A percentile compares a stretch with the other conserved stretches of the same genome.
These are phyloP conservation scores for Xestia rhomboidea DNA, from an alignment of 2,888 invertebrate genomes.

Conservation along the genomic window DNA sequence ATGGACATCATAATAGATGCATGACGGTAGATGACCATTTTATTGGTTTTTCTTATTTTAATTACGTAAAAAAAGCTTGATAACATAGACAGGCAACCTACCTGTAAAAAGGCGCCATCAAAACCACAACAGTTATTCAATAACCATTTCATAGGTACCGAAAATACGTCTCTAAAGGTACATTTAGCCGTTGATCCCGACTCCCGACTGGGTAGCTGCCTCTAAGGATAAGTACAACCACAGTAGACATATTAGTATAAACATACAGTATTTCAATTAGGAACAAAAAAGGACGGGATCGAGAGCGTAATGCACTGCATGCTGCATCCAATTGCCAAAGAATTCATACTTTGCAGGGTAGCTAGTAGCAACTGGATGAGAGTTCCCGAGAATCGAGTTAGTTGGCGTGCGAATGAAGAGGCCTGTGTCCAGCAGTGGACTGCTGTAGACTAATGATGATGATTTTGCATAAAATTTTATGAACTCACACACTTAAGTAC, in stretches of 20 bases:
- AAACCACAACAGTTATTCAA: constrained; percentile 47
- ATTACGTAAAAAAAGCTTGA: background rate
- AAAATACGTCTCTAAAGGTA: constrained; percentile 3
- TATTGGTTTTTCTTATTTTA: background rate
- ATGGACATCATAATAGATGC: too few species aligned
- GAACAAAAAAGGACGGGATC: background rate
- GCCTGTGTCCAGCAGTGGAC: too few species aligned
- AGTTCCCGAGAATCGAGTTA: too few species aligned
- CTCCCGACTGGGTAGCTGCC: constrained; percentile 13
- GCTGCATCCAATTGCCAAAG: background rate
- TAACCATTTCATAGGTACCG: background rate
- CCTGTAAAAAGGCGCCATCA: background rate
- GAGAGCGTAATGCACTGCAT: background rate
- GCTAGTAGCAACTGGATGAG: too few species aligned
- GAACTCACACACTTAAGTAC: too few species aligned
- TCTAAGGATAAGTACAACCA: constrained; percentile 33
- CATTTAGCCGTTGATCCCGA: background rate
- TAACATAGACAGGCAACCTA: background rate
- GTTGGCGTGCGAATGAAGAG: too few species aligned
- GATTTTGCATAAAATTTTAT: too few species aligned
- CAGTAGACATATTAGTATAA: background rate
- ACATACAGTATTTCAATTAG: background rate
- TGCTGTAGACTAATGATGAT: too few species aligned
- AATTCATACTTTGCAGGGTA: too few species aligned
- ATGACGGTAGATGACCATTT: background rate